A percentile compares a stretch with the other conserved stretches of the same genome.
These are phyloP conservation scores for Polydesmus complanatus DNA, from an alignment of 2,888 invertebrate species.

Conservation along the genomic window DNA sequence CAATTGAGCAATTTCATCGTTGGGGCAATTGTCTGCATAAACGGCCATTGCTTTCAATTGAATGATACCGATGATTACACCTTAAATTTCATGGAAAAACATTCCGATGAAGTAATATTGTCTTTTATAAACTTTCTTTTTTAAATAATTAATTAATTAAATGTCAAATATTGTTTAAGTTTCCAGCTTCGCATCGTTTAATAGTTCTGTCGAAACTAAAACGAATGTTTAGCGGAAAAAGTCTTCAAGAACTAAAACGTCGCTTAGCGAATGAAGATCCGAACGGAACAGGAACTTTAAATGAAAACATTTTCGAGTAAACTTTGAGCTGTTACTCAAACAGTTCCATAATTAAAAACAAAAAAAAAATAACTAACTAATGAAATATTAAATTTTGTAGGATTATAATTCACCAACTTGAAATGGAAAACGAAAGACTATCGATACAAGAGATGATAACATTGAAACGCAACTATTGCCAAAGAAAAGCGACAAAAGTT, in stretches of 20 bases:
- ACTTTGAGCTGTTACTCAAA: neutral
- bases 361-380: no score
- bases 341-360: no score
- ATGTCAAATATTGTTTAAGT: neutral
- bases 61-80: conserved; percentile 75
- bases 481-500: neutral
- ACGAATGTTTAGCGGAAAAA: neutral
- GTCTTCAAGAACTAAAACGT: conserved; percentile 2
- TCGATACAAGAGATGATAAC: conserved; percentile 8
- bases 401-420: no score
- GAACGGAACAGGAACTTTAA: conserved; percentile 1
- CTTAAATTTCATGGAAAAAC: conserved; percentile 68
- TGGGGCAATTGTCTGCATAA: conserved; percentile 61
- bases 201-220: conserved; percentile 2
- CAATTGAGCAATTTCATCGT: conserved; percentile 66
- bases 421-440: neutral
- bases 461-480: conserved; percentile 2
- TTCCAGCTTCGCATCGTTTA: neutral
- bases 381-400: no score
- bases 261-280: conserved; percentile 1
- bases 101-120: conserved; percentile 58
- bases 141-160: conserved; percentile 7
- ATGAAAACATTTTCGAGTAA: conserved; percentile 1
- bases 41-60: conserved; percentile 62
- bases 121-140: no score